Base-by-base conservation (phyloP, 2,797 vertebrate genomes). In the Erpetoichthys calabaricus region DNA sequence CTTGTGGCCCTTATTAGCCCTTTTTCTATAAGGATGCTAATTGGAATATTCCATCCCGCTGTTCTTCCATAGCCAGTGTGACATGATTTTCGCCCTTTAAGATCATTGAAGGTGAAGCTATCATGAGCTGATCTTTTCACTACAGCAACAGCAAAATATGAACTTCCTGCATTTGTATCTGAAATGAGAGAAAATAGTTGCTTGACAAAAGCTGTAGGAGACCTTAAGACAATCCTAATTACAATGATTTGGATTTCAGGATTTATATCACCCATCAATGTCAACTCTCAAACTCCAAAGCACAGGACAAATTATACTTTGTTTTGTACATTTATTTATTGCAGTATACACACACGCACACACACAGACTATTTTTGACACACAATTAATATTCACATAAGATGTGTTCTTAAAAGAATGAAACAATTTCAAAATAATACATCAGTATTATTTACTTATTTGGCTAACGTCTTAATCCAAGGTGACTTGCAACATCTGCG, bases 101-200 rank as follows among this genome's bases (percentile, higher is more conserved):
- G 80, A 62, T 93, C 81, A 0, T 70, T 68, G 62, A 96, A 67
- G 63, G 69, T 83, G 70, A 84, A 86, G 25, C 92, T 84, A 44
- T 84, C 60, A 10, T n/a, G 4, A 8, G 51, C 63, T 5, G 66
- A 84, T 65, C 77, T 85, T 65, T 80, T 89, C 65, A 94, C 82
- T 60, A 98, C 73, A 0, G 85, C 92, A 46, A 98, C 90, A 0
- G 87, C 88, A 0, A 92, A 97, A 75, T 98, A 97, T 0, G 66
- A 70, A 57, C 63, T 82, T 47, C 78, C 87, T 25, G 75, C 83
- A 46, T 67, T 64, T 4, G 84, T 77, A 1, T 56, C 91, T 94
- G 72, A 8, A 55, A 70, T 57, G 47, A 3, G 56, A 42, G 5
- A 10, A 51, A 41, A 4, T 54, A 3, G 7, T 54, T 8, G 25